Base-by-base conservation (phyloP, 2,888 invertebrate genomes). In the Calliphora vomitoria region DNA sequence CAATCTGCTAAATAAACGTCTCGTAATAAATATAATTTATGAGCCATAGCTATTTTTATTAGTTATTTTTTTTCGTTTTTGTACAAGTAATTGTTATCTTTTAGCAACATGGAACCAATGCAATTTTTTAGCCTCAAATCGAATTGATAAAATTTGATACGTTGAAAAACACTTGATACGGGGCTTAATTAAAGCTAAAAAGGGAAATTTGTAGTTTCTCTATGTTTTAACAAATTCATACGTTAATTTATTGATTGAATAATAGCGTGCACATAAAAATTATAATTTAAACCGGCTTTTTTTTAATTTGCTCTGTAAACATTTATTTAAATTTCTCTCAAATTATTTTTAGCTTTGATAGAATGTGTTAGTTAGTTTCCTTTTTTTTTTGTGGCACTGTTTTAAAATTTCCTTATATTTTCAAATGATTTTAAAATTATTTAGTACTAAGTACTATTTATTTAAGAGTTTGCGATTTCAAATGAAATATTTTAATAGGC, bases 91-190 rank as follows among this genome's bases (percentile, higher is more conserved):
- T 38, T 18, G 10, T 60, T 64, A 64, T 64, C 64, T 35, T n/a
- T 64, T 64, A 10, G 38, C 64, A 64, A 64, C n/a, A 38, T 64
- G 18, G 15, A 64, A 38, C 38, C 8, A 38, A 64, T 38, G n/a
- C 60, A 60, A 20, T 53, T 55, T 20, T 44, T 55, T 55, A 18
- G 18, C 18, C 20, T 60, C 8, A 71, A 55, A 55, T 53, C 1
- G 18, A 20, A 38, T 38, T 55, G 71, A 71, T 71, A 71, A 71
- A 38, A 71, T 55, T 71, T 13, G n/a, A 69, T 55, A 55, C 35
- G 15, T 47, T 31, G 6, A 11, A 50, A 31, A 53, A 53, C 18
- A 53, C n/a, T 53, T 53, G 35, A 55, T 71, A 55, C 25, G 71
- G 20, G 38, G n/a, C 18, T 38, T 71, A 69, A 71, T 71, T 55